phyloP scores from a whole-genome alignment of 2,888 invertebrate species.

The Pseudococcus jackbeardsleyi region DNA sequence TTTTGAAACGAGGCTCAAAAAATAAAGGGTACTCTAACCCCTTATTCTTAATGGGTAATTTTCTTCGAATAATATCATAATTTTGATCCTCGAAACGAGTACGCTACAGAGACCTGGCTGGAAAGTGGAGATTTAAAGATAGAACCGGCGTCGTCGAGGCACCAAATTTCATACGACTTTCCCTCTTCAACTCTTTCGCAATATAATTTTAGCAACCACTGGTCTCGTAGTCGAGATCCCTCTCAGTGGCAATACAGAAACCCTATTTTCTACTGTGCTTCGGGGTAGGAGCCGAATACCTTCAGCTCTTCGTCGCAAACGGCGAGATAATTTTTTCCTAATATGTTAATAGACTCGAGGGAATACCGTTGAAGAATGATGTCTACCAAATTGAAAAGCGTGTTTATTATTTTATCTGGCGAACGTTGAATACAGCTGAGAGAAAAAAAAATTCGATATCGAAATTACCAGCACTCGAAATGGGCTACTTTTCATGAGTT shows the following conservation, averaged over 20 bases:
- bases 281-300: not conserved
- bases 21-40: not conserved
- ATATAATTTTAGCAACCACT: not conserved
- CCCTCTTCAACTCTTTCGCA: not conserved
- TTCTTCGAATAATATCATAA: slow-evolving; percentile 18
- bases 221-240: not conserved
- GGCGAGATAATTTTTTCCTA: slow-evolving; percentile 55
- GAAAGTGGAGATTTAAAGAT: not conserved
- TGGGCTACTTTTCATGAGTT: slow-evolving; percentile 13
- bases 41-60: slow-evolving; percentile 3
- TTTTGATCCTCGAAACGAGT: not conserved
- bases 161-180: not conserved
- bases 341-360: slow-evolving; percentile 62
- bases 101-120: no score
- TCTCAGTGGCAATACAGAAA: not conserved
- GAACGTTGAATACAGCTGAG: not conserved
- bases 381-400: slow-evolving; percentile 35
- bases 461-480: not conserved
- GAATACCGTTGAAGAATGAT: slow-evolving; percentile 52
- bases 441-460: slow-evolving; percentile 17
- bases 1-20: not conserved
- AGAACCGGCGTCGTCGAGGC: not conserved
- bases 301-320: not conserved
- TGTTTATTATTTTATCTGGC: slow-evolving; percentile 25
- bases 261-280: not conserved